Evolutionary conservation across 2,113 vertebrate species (phyloP).

Genomic region (Nesospiza acunhae): DNA sequence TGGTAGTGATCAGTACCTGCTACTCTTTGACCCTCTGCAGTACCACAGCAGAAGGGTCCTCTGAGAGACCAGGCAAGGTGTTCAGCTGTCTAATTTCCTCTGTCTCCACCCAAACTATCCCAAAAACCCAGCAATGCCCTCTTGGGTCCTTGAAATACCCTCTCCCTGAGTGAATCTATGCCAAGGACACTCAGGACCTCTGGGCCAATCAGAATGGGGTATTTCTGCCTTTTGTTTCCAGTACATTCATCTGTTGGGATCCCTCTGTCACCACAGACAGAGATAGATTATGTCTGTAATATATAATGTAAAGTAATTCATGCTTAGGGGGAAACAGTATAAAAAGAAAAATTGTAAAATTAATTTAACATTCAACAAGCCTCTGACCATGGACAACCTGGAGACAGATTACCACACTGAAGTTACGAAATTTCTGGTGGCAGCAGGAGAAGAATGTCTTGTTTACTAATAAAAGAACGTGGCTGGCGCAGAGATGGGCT

Average conservation of each 20-base stretch:
- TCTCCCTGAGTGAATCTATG: not conserved
- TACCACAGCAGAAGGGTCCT: not conserved
- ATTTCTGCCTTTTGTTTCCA: not conserved
- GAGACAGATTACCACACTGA: too few species aligned
- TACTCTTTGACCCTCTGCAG: not conserved
- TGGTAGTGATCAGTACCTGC: not conserved
- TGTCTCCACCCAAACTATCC: not conserved
- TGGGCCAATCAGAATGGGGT: not conserved
- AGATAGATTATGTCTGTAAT: not conserved
- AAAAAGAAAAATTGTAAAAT: too few species aligned
- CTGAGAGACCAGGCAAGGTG: not conserved
- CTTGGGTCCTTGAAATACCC: not conserved
- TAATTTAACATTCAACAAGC: too few species aligned
- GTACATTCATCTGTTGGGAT: not conserved
- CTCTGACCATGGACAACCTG: too few species aligned
- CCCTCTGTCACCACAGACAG: not conserved
- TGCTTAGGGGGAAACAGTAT: too few species aligned
- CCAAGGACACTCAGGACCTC: not conserved
- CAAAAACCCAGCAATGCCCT: not conserved
- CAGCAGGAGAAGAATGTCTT: too few species aligned
- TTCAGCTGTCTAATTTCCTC: not conserved
- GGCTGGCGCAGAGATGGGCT: too few species aligned
- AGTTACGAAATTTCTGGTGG: too few species aligned
- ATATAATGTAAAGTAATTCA: too few species aligned
- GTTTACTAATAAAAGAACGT: too few species aligned